phyloP scores from a whole-genome alignment of 2,113 vertebrate genomes.

The Xiphias gladius region DNA sequence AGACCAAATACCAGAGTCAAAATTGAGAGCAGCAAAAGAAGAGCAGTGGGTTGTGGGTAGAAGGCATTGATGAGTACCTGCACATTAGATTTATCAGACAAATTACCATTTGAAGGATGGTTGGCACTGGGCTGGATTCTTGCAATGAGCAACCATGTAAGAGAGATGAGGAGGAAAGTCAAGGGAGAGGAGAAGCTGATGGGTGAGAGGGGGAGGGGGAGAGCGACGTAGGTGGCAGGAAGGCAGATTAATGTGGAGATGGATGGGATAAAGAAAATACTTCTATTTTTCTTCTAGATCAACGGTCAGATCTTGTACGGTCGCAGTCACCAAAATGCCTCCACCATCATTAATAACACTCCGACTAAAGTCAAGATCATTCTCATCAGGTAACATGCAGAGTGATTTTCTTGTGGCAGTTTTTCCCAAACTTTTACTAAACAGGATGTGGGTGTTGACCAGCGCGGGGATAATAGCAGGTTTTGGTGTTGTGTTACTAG shows the following conservation, averaged over 20 bases:
- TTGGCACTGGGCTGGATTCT: slow-evolving; percentile 23
- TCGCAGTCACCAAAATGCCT: slow-evolving; percentile 93
- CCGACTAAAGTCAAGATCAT: slow-evolving; percentile 93
- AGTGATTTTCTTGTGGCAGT: not conserved
- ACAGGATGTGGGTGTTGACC: not conserved
- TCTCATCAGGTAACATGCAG: slow-evolving; percentile 89
- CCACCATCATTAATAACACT: slow-evolving; percentile 90
- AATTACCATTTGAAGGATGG: slow-evolving; percentile 60
- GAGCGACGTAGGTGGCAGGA: slow-evolving; percentile 17
- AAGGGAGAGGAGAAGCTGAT: slow-evolving; percentile 2
- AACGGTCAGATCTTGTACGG: slow-evolving; percentile 97
- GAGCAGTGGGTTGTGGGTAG: slow-evolving; percentile 41
- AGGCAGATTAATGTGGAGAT: slow-evolving; percentile 30
- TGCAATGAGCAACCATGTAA: slow-evolving; percentile 24
- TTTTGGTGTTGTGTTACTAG: slow-evolving; percentile 72
- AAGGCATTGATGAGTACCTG: slow-evolving; percentile 11
- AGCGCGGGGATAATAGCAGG: not conserved
- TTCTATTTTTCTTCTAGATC: slow-evolving; percentile 85
- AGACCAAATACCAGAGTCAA: slow-evolving; percentile 20
- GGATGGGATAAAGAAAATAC: not conserved
- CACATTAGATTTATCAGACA: slow-evolving; percentile 44
- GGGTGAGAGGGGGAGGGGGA: not conserved
- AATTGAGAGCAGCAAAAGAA: slow-evolving; percentile 26
- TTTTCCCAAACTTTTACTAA: not conserved
- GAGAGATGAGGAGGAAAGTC: slow-evolving; percentile 33